Evolutionary conservation across 1,140 invertebrate genomes (phyloP).

Genomic region (Xylocopa sonorina): DNA sequence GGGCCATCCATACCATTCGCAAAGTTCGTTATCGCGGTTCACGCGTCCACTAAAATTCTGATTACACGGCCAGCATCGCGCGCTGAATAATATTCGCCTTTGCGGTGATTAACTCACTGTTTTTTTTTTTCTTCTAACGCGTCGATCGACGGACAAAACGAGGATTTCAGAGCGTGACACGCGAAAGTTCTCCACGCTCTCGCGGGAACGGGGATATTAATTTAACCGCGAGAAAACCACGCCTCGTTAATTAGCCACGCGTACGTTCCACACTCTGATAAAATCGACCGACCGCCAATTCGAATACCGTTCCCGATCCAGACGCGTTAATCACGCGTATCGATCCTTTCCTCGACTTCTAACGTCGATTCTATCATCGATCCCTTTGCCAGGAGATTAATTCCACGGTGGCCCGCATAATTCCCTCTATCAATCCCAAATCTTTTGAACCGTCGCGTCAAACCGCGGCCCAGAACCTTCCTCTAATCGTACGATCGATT

Average conservation of each 20-base stretch:
- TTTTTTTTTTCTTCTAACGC: neutral
- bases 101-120: too few relatives aligned
- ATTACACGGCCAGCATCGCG: neutral
- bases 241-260: neutral
- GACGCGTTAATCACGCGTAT: too few relatives aligned
- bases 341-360: too few relatives aligned
- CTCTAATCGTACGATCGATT: constrained; percentile 3
- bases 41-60: neutral
- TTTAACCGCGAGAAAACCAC: neutral
- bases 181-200: neutral
- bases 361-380: too few relatives aligned
- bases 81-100: too few relatives aligned
- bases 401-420: too few relatives aligned
- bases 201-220: neutral
- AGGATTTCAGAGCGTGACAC: neutral
- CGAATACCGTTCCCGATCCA: neutral
- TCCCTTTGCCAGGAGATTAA: too few relatives aligned
- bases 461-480: too few relatives aligned
- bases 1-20: neutral
- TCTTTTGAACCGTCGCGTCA: too few relatives aligned
- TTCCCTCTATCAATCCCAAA: too few relatives aligned
- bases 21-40: neutral
- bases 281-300: neutral
- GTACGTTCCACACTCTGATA: neutral
- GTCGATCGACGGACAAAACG: neutral